Evolutionary conservation across 2,797 vertebrate genomes (phyloP), one percentile per base, ranked within the genome.

Genomic region (Petrocephalus schoutedeni): DNA sequence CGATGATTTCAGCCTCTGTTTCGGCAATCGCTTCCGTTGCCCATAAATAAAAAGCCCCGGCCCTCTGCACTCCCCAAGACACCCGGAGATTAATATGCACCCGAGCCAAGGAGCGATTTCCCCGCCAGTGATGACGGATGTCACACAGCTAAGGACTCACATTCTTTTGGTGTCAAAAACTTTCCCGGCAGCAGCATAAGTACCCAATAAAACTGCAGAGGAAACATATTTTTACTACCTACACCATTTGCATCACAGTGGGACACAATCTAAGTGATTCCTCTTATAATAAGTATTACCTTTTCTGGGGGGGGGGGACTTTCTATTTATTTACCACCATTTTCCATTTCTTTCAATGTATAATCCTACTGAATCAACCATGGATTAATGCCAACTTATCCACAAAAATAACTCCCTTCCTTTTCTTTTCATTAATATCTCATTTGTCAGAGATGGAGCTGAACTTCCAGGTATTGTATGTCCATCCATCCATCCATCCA

Each of bases 21-120:
- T 87, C 88, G 88, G 89, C 87, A 92, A 93, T 93, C 91, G 88
- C 91, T 91, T 90, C 90, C 91, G 91, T 92, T 92, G 92, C 94
- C 93, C 94, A 94, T 94, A 94, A 95, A 94, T 94, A 94, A 91
- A 88, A 71, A 91, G 92, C 87, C 89, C 87, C 87, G 89, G 90
- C 92, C 91, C 90, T 89, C 91, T 91, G 91, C 89, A 89, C 89
- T 90, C 91, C 91, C 90, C 91, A 88, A 90, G 93, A 92, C 92
- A 90, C 67, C 91, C n/a, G 87, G 89, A 93, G 94, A 96, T 95
- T 92, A 94, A 96, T 94, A 92, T 90, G 90, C 59, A 61, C 74
- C 86, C 92, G 92, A 93, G 94, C 94, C 94, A 94, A 94, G 93
- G 93, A 93, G 93, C 61, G 92, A 94, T 93, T 95, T 90, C 93